Percentiles rank a stretch among this genome's conserved stretches.
Conservation (phyloP, 2,888 invertebrate genomes). For the Apocheima hispidaria region DNA sequence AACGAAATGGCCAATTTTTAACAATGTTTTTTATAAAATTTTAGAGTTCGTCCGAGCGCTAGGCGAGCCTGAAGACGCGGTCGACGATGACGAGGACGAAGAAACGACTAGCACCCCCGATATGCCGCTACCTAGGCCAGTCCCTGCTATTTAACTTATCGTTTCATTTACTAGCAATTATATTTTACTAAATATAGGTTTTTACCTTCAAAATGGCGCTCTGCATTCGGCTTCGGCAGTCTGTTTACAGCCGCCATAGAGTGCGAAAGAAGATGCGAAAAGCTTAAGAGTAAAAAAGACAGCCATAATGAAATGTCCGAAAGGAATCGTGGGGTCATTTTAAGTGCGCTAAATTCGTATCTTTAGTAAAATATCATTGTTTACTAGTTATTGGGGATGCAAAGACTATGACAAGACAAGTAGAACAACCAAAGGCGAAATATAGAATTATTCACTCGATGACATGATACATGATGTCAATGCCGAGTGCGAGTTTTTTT, state of each 20-base stretch:
- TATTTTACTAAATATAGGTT: no score
- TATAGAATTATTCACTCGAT: not conserved
- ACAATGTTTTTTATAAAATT: constrained; percentile 9
- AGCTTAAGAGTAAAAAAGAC: no score
- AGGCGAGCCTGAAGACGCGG: constrained; percentile 94
- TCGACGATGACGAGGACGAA: constrained; percentile 89
- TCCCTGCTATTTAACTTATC: constrained; percentile 64
- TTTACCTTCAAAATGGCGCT: no score
- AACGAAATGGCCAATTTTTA: not conserved
- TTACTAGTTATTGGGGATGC: not conserved
- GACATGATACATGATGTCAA: no score
- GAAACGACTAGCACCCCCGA: constrained; percentile 70
- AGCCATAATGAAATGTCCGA: no score
- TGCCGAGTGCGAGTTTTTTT: no score
- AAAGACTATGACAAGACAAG: not conserved
- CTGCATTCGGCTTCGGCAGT: no score
- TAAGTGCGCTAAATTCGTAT: no score
- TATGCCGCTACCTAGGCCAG: constrained; percentile 60
- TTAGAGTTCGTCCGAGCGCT: constrained; percentile 93
- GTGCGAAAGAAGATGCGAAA: no score
- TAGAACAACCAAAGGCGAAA: not conserved
- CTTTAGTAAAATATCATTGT: not conserved
- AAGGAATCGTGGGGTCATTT: no score
- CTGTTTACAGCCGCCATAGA: no score
- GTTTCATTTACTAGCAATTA: no score